Evolutionary conservation across 1,140 invertebrate species (phyloP), one percentile per base, ranked within the genome.

Genomic region (Heliconius eleuchia): DNA sequence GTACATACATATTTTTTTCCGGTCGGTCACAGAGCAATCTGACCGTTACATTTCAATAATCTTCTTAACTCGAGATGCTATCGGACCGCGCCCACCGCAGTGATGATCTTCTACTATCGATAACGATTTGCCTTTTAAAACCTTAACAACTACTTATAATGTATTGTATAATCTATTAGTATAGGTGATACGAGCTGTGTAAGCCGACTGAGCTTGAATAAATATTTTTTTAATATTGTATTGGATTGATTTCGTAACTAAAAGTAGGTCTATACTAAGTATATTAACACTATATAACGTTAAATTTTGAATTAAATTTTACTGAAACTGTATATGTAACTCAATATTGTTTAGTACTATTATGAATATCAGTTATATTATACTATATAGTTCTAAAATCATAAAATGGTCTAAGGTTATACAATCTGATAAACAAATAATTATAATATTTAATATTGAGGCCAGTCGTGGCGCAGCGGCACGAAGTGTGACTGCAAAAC

Each of bases 21-120:
- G 90, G 88, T 88, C 88, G 92, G 89, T 89, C 91, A 92, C 91
- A 94, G 90, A 90, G 90, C 91, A 94, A 91, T 93, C 88, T 94
- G 92, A 93, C 92, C 92, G 92, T 94, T 94, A 94, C 92, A 94
- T 89, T 94, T 94, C 92, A 94, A 94, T 94, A 94, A 94, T 93
- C 92, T 89, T 92, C 92, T 94, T 94, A 94, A 91, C 88, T 87
- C 84, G 84, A 89, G 92, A 92, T 92, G 83, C 91, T 93, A 93
- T 93, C 91, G 88, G 70, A 84, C 88, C 92, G 89, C 92, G 88
- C 92, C 92, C 86, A 90, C 90, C 84, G 79, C 92, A 91, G 90
- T 90, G 88, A 85, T 84, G 85, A 71, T 78, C 79, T 70, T 74
- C 73, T 77, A 60, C 75, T 79, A 82, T 83, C 80, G 80, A 83